phyloP scores from a whole-genome alignment of 2,113 vertebrate genomes.

The Coreoperca whiteheadi region DNA sequence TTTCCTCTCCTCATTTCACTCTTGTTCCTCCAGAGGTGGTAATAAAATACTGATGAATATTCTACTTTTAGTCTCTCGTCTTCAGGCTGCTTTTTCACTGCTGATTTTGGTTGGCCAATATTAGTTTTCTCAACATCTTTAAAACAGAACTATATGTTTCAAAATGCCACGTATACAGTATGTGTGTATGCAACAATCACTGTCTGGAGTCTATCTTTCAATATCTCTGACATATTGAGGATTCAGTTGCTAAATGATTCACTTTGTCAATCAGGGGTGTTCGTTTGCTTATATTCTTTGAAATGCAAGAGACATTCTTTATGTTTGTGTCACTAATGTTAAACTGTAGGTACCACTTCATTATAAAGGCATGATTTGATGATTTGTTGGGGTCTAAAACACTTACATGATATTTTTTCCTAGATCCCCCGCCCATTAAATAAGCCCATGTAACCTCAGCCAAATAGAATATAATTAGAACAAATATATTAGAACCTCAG shows the following conservation, averaged over 20 bases:
- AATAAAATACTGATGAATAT: slow-evolving; percentile 48
- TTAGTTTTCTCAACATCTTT: slow-evolving; percentile 1
- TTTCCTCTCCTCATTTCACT: slow-evolving; percentile 47
- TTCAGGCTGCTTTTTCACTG: neutral
- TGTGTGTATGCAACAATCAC: neutral
- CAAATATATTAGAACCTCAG: neutral
- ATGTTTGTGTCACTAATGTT: neutral
- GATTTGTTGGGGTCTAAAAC: neutral
- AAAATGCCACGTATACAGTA: neutral
- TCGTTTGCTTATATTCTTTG: neutral
- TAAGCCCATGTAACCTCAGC: neutral
- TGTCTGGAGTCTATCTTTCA: neutral
- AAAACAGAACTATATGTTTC: neutral
- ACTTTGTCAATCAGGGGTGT: neutral
- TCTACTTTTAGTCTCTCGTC: slow-evolving; percentile 8
- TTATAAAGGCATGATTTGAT: neutral
- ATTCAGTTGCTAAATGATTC: neutral
- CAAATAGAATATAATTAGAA: neutral
- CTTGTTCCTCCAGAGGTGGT: slow-evolving; percentile 34
- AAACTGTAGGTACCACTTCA: neutral
- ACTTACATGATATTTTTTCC: neutral
- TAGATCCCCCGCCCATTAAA: neutral
- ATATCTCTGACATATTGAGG: neutral
- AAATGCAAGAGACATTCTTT: neutral
- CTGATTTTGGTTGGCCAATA: neutral